Evolutionary conservation across 2,113 vertebrate species (phyloP).

Genomic region (Poeciliopsis prolifica): DNA sequence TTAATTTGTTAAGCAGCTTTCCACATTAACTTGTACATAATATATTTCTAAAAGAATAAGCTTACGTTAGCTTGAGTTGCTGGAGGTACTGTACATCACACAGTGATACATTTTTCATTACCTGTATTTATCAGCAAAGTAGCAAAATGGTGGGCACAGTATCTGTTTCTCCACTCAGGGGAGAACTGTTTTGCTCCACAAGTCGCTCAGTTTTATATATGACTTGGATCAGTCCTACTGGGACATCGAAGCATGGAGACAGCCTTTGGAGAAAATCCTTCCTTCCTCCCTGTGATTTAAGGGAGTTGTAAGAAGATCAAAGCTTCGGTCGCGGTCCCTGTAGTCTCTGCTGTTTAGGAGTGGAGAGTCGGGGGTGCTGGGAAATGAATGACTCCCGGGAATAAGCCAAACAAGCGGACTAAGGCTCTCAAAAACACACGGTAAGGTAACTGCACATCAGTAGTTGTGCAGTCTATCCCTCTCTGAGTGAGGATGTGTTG

Average conservation of each 20-base stretch:
- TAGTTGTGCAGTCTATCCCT: slow-evolving; percentile 21
- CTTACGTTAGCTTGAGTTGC: slow-evolving; percentile 41
- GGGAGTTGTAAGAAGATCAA: slow-evolving; percentile 73
- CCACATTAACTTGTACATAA: slow-evolving; percentile 6
- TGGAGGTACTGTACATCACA: slow-evolving; percentile 50
- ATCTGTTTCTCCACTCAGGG: slow-evolving; percentile 60
- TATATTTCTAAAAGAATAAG: background rate
- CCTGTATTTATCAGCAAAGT: slow-evolving; percentile 44
- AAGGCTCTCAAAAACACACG: slow-evolving; percentile 47
- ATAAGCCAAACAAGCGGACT: slow-evolving; percentile 46
- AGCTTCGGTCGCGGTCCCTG: slow-evolving; percentile 62
- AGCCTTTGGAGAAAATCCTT: slow-evolving; percentile 68
- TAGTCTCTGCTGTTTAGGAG: slow-evolving; percentile 58
- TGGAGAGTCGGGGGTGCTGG: slow-evolving; percentile 58
- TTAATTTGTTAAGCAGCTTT: background rate
- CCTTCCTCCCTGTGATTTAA: slow-evolving; percentile 69
- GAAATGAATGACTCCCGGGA: slow-evolving; percentile 65
- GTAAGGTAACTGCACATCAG: slow-evolving; percentile 45
- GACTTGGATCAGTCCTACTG: slow-evolving; percentile 68
- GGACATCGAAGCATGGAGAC: slow-evolving; percentile 67
- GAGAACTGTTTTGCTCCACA: slow-evolving; percentile 69
- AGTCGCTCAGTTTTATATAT: slow-evolving; percentile 72
- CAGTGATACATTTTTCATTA: slow-evolving; percentile 64
- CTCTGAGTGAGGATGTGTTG: slow-evolving; percentile 25
- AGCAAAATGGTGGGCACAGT: slow-evolving; percentile 53